These are phyloP conservation scores for Antennarius maculatus DNA, from an alignment of 2,797 vertebrate species.

Conservation along the genomic window DNA sequence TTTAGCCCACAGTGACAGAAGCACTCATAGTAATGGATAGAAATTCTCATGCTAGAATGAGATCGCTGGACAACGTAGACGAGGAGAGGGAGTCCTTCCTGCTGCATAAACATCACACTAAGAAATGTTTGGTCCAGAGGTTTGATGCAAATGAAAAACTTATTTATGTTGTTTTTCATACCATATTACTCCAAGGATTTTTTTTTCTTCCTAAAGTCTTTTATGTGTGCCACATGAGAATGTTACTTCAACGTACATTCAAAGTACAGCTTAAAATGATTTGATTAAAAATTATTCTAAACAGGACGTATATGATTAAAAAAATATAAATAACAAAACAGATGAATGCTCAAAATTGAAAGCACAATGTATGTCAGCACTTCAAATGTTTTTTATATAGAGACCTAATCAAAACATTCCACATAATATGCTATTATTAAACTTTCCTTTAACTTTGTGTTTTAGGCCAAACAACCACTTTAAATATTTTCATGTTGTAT, in stretches of 20 bases:
- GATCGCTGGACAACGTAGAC: conserved; percentile 11
- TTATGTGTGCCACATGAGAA: too few relatives aligned
- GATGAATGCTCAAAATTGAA: too few relatives aligned
- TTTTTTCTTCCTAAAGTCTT: not conserved
- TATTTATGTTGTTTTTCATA: not conserved
- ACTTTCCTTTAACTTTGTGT: not conserved
- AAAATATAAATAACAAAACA: not conserved
- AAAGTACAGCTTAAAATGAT: conserved; percentile 1
- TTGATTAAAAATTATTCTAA: conserved; percentile 3
- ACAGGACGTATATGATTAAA: conserved; percentile 2
- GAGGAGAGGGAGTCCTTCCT: not conserved
- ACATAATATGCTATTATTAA: not conserved
- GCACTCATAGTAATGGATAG: conserved; percentile 9
- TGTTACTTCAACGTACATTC: not conserved
- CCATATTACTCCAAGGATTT: not conserved
- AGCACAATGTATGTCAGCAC: too few relatives aligned
- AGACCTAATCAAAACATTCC: not conserved
- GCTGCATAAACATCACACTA: not conserved
- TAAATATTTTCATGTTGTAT: not conserved
- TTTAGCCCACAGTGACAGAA: conserved; percentile 59
- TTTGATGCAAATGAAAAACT: not conserved
- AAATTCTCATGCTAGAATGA: conserved; percentile 1
- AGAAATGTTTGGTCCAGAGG: conserved; percentile 1
- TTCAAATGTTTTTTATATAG: too few relatives aligned
- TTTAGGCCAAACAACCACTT: conserved; percentile 1